These are phyloP conservation scores for Anorthoa munda DNA, from an alignment of 2,888 invertebrate genomes.

Conservation along the genomic window DNA sequence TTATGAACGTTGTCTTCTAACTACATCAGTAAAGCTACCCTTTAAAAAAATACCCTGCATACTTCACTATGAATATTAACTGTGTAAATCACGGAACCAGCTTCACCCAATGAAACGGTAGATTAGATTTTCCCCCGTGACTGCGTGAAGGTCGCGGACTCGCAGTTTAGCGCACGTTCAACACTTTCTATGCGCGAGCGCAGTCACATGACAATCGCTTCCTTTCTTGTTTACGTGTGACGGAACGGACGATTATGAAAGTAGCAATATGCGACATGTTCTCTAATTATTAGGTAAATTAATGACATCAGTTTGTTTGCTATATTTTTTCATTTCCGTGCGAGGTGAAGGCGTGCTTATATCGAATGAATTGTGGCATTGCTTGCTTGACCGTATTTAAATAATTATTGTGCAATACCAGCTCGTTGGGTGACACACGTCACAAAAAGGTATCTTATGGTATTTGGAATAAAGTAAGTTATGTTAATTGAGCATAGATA, in stretches of 20 bases:
- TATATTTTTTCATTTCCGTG: background rate
- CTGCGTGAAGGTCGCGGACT: constrained; percentile 62
- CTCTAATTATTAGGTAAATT: background rate
- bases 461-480: background rate
- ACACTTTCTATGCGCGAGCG: constrained; percentile 66
- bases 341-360: background rate
- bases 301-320: background rate
- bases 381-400: constrained; percentile 35
- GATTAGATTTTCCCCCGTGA: constrained; percentile 41
- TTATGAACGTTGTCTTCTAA: too few relatives aligned
- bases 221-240: constrained; percentile 65
- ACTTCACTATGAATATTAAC: background rate
- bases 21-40: too few relatives aligned
- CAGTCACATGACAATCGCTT: constrained; percentile 71
- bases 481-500: constrained; percentile 35
- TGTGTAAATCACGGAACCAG: constrained; percentile 5
- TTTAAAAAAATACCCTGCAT: too few relatives aligned
- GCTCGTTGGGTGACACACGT: constrained; percentile 7
- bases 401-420: constrained; percentile 21
- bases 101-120: constrained; percentile 21
- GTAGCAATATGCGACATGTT: constrained; percentile 23
- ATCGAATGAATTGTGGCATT: constrained; percentile 13
- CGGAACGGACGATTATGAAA: constrained; percentile 28
- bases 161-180: constrained; percentile 45
- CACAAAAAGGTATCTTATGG: constrained; percentile 10